phyloP scores from a whole-genome alignment of 2,113 vertebrate species.

The Sardina pilchardus region DNA sequence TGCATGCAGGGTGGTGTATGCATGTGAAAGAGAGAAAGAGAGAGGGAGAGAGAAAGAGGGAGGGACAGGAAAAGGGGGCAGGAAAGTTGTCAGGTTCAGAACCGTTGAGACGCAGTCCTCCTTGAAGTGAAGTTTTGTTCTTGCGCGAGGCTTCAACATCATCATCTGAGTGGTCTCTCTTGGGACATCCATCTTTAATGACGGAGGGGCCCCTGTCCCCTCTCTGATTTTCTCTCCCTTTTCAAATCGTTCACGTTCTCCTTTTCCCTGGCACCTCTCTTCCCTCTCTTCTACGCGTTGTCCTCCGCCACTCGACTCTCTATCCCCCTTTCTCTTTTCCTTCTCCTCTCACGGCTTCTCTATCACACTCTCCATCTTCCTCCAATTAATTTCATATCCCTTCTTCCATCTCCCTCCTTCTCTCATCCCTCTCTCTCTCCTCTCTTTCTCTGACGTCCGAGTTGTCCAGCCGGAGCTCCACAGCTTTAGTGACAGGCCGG shows the following conservation, averaged over 20 bases:
- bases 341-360: background rate
- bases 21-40: background rate
- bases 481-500: background rate
- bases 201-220: background rate
- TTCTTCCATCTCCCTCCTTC: background rate
- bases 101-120: background rate
- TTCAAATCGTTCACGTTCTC: background rate
- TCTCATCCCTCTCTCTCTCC: background rate
- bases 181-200: background rate
- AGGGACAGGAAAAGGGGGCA: no score
- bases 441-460: background rate
- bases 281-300: background rate
- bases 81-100: background rate
- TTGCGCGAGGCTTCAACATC: background rate
- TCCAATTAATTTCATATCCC: background rate
- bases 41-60: background rate
- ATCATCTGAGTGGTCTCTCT: background rate
- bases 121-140: conserved; percentile 2
- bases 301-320: background rate
- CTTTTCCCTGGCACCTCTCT: background rate
- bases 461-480: background rate
- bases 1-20: background rate
- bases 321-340: background rate
- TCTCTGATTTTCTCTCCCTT: background rate
- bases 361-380: background rate